Conservation (phyloP, 1,140 invertebrate species). For the Achroia grisella region DNA sequence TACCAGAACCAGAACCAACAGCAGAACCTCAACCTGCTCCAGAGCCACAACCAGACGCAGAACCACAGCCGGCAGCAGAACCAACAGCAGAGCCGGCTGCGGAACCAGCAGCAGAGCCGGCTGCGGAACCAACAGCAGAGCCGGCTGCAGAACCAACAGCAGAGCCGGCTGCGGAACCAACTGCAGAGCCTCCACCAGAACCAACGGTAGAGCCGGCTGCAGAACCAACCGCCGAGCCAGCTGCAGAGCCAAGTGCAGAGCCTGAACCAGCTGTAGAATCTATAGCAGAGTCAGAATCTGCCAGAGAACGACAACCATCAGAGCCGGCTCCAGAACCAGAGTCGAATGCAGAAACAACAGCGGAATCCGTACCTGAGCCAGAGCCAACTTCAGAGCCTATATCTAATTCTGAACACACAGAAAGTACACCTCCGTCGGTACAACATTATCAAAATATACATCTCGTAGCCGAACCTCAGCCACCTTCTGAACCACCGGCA, state of each 20-base stretch:
- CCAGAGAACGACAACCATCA: slow-evolving; percentile 3
- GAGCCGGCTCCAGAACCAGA: slow-evolving; percentile 27
- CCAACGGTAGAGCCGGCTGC: slow-evolving; percentile 3
- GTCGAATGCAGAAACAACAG: slow-evolving; percentile 2
- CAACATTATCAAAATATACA: slow-evolving; percentile 16
- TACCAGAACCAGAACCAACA: slow-evolving; percentile 14
- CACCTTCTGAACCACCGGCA: slow-evolving; percentile 9
- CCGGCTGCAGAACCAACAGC: slow-evolving; percentile 23
- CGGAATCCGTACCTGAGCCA: slow-evolving; percentile 17
- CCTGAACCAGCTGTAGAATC: slow-evolving; percentile 18
- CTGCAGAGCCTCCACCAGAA: slow-evolving; percentile 18
- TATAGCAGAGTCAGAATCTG: slow-evolving; percentile 23
- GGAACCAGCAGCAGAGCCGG: slow-evolving; percentile 22
- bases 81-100: slow-evolving; percentile 10
- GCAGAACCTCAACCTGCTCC: slow-evolving; percentile 18
- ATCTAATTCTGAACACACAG: slow-evolving; percentile 22
- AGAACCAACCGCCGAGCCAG: slow-evolving; percentile 19
- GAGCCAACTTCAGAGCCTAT: slow-evolving; percentile 24
- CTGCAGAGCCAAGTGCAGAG: slow-evolving; percentile 10
- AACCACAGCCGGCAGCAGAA: slow-evolving; percentile 4
- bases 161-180: slow-evolving; percentile 31
- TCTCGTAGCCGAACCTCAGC: slow-evolving; percentile 19
- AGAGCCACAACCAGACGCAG: slow-evolving; percentile 4
- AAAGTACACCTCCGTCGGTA: background rate
- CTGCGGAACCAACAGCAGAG: slow-evolving; percentile 25